Percentiles rank a stretch among this genome's conserved stretches.
Conservation (phyloP, 1,140 invertebrate species). For the Lasioglossum albipes region DNA sequence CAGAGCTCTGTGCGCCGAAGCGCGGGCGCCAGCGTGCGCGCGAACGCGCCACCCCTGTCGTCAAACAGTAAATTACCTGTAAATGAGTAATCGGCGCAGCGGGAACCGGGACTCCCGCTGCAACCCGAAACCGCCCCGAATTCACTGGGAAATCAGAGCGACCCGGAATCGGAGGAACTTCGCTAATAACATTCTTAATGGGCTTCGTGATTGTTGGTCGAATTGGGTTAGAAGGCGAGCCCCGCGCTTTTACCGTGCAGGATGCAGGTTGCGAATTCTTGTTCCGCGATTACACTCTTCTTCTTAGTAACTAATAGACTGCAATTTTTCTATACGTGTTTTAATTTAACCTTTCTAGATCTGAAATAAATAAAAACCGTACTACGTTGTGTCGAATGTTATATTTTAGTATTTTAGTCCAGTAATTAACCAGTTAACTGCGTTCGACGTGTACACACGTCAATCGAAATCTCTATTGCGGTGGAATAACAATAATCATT, state of each 20-base stretch:
- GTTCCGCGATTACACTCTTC: neutral
- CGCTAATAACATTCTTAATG: conserved; percentile 1
- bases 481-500: no score
- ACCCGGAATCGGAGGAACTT: conserved; percentile 2
- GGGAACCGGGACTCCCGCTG: neutral
- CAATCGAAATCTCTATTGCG: no score
- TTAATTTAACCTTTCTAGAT: no score
- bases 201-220: neutral
- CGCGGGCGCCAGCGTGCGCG: neutral
- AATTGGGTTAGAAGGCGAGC: conserved; percentile 1
- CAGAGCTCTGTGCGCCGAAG: no score
- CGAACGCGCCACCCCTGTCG: conserved; percentile 11
- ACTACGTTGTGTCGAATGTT: no score
- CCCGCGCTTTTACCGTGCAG: no score
- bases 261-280: no score
- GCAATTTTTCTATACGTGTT: no score
- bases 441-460: no score
- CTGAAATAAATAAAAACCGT: no score
- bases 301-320: neutral
- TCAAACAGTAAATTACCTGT: conserved; percentile 50
- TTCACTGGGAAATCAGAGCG: neutral
- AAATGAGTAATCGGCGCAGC: conserved; percentile 13
- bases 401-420: no score
- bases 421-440: no score
- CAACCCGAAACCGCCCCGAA: neutral